Conservation (phyloP, 2,797 vertebrate genomes). For the Octomys mimax region DNA sequence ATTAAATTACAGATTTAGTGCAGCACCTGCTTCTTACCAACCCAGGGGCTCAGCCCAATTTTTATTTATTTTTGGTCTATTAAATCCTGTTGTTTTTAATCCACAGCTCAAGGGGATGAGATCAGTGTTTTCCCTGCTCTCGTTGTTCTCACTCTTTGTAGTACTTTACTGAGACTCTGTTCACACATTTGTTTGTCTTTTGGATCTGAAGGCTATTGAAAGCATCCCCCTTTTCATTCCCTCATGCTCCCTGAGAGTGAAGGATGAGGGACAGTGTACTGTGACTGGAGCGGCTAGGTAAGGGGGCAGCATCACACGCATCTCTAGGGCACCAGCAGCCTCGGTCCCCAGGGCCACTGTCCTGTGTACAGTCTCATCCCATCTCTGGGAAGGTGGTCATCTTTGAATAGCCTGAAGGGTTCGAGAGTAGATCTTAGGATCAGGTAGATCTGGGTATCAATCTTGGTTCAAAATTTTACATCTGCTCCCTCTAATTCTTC, state of each 20-base stretch:
- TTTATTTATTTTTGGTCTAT: constrained; percentile 16
- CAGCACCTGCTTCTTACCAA: constrained; percentile 62
- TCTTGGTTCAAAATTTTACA: background rate
- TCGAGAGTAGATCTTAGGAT: background rate
- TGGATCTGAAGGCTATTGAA: background rate
- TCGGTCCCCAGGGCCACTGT: background rate
- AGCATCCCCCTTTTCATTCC: background rate
- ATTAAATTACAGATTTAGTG: constrained; percentile 45
- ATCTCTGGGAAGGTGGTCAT: background rate
- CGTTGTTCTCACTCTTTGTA: background rate
- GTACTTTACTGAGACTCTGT: background rate
- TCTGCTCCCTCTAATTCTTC: background rate
- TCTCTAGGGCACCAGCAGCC: background rate
- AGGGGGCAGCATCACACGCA: background rate
- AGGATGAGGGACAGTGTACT: background rate
- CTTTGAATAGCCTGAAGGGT: background rate
- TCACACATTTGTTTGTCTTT: background rate
- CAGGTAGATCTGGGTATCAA: background rate
- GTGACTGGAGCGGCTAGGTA: too few relatives aligned
- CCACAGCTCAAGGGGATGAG: background rate
- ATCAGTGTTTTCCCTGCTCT: background rate
- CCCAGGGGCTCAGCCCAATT: background rate
- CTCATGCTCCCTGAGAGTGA: background rate
- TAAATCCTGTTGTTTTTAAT: constrained; percentile 10
- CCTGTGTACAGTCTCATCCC: background rate